Evolutionary conservation across 1,140 invertebrate species (phyloP).

Genomic region (Megalopta genalis): DNA sequence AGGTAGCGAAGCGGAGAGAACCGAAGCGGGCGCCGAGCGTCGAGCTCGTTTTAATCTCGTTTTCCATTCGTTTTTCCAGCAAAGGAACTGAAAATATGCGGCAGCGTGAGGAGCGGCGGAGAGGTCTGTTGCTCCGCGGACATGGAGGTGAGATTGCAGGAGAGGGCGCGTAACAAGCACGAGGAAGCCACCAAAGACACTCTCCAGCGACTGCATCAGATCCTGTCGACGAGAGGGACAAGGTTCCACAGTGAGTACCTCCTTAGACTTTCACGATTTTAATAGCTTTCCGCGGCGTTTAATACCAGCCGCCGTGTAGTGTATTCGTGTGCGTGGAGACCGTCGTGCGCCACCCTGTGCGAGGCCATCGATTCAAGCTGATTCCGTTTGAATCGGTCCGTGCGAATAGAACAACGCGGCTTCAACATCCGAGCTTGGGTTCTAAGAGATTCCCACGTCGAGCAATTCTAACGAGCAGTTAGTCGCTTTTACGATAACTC

Average conservation of each 20-base stretch:
- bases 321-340: too few relatives aligned
- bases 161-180: constrained; percentile 76
- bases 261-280: constrained; percentile 41
- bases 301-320: too few relatives aligned
- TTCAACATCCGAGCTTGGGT: too few relatives aligned
- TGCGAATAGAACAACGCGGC: too few relatives aligned
- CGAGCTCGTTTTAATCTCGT: constrained; percentile 10
- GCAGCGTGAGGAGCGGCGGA: constrained; percentile 75
- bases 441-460: too few relatives aligned
- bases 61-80: constrained; percentile 67
- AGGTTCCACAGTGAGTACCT: constrained; percentile 76
- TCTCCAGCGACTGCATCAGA: constrained; percentile 74
- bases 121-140: constrained; percentile 78
- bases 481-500: too few relatives aligned
- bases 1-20: too few relatives aligned
- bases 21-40: not conserved
- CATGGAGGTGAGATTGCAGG: constrained; percentile 77
- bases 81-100: constrained; percentile 77
- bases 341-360: too few relatives aligned
- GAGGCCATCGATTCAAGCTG: too few relatives aligned
- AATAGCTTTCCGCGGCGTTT: constrained; percentile 14
- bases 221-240: constrained; percentile 71
- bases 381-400: too few relatives aligned
- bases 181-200: constrained; percentile 77
- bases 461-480: too few relatives aligned